Conservation (phyloP, 2,113 vertebrate genomes). For the Onychorhynchus coronatus region DNA sequence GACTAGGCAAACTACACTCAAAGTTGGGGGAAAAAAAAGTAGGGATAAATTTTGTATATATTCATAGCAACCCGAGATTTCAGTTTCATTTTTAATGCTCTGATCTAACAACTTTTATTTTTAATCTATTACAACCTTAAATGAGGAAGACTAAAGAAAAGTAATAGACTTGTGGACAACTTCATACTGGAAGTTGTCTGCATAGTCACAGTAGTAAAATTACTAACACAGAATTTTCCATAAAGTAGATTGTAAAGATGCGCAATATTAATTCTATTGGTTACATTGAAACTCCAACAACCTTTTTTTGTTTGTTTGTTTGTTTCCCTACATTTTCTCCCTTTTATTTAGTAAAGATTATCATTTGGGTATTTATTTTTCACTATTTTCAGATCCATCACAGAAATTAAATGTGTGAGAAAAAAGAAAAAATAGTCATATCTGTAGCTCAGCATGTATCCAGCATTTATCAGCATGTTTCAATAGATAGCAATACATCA, state of each 20-base stretch:
- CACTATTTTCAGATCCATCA: not conserved
- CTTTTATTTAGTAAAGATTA: not conserved
- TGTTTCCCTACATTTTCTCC: rapidly evolving
- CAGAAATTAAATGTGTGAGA: not conserved
- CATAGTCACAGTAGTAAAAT: not conserved
- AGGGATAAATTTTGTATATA: not conserved
- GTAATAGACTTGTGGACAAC: not conserved
- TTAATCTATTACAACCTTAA: not conserved
- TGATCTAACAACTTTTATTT: not conserved
- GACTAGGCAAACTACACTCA: not conserved
- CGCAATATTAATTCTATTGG: no score
- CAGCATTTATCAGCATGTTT: not conserved
- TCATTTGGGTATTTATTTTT: not conserved
- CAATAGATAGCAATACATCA: no score
- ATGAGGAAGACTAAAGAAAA: not conserved
- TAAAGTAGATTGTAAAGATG: not conserved
- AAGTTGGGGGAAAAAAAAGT: not conserved
- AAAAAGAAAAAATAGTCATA: no score
- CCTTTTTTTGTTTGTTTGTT: not conserved
- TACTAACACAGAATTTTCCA: not conserved
- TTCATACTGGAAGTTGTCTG: not conserved
- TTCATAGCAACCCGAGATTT: not conserved
- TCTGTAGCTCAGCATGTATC: no score
- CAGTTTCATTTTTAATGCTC: not conserved
- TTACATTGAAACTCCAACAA: not conserved